phyloP scores from a whole-genome alignment of 2,113 vertebrate genomes.

The Urocitellus parryii region DNA sequence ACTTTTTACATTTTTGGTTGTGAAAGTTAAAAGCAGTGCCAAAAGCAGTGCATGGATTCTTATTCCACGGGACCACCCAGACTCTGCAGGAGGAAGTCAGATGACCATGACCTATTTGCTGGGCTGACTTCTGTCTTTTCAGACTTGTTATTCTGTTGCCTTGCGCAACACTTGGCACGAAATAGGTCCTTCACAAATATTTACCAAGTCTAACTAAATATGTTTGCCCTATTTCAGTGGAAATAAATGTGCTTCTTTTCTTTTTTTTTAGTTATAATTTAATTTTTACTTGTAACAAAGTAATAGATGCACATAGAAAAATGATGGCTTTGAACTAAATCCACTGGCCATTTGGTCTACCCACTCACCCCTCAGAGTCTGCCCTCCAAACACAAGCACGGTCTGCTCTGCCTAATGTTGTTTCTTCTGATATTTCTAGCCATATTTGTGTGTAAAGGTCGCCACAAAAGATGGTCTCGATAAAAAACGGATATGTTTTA shows the following conservation, averaged over 20 bases:
- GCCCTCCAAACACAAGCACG: background rate
- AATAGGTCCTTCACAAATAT: background rate
- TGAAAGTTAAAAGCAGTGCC: background rate
- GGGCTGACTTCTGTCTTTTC: background rate
- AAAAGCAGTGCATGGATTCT: background rate
- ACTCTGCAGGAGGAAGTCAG: background rate
- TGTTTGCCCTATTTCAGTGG: background rate
- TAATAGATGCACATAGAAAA: background rate
- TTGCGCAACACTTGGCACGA: background rate
- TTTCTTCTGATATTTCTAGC: background rate
- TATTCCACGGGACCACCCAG: background rate
- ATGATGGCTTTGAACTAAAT: background rate
- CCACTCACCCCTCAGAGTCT: background rate
- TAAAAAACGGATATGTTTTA: background rate
- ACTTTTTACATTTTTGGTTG: background rate
- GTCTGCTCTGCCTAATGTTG: background rate
- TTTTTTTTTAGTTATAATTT: conserved; percentile 2
- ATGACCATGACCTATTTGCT: background rate
- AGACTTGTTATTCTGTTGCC: background rate
- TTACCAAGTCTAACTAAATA: background rate
- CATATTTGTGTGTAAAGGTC: background rate
- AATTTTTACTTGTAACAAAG: conserved; percentile 13
- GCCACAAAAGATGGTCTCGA: background rate
- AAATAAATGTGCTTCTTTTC: background rate
- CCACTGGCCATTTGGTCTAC: background rate